These are phyloP conservation scores for Drosophila limbata DNA, from an alignment of 2,888 invertebrate genomes.

Conservation along the genomic window DNA sequence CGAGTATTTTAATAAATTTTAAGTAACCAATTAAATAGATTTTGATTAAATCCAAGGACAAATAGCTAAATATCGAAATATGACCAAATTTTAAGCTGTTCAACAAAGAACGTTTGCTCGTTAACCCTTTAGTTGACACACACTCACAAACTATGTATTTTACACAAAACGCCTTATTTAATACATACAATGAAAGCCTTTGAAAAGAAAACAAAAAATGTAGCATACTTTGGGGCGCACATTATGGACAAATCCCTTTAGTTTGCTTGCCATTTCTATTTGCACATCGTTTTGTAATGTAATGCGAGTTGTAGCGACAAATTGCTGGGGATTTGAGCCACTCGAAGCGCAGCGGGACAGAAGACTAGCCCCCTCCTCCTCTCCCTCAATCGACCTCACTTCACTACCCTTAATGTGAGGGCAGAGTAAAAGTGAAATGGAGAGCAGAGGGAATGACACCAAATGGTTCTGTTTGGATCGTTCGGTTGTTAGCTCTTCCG, in stretches of 20 bases:
- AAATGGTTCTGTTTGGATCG: conserved; percentile 15
- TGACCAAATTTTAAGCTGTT: neutral
- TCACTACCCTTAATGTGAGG: neutral
- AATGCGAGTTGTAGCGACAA: conserved; percentile 79
- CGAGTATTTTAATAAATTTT: no score
- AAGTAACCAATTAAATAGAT: no score
- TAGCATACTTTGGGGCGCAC: conserved; percentile 51
- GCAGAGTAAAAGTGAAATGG: conserved; percentile 2
- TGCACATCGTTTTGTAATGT: conserved; percentile 78
- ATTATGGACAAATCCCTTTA: conserved; percentile 72
- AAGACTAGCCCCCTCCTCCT: conserved; percentile 10
- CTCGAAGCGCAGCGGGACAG: conserved; percentile 47
- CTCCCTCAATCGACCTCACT: neutral
- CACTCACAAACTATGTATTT: conserved; percentile 6
- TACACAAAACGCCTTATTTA: conserved; percentile 43
- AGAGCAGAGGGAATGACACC: conserved; percentile 9
- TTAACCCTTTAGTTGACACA: conserved; percentile 12
- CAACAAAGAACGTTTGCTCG: neutral
- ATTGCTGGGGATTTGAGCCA: conserved; percentile 72
- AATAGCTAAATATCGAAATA: neutral
- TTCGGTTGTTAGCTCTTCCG: conserved; percentile 14
- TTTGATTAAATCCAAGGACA: neutral
- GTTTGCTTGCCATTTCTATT: conserved; percentile 67
- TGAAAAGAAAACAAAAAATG: conserved; percentile 27
- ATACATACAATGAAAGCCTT: conserved; percentile 32